phyloP scores from a whole-genome alignment of 2,113 vertebrate species.

The Athene noctua region DNA sequence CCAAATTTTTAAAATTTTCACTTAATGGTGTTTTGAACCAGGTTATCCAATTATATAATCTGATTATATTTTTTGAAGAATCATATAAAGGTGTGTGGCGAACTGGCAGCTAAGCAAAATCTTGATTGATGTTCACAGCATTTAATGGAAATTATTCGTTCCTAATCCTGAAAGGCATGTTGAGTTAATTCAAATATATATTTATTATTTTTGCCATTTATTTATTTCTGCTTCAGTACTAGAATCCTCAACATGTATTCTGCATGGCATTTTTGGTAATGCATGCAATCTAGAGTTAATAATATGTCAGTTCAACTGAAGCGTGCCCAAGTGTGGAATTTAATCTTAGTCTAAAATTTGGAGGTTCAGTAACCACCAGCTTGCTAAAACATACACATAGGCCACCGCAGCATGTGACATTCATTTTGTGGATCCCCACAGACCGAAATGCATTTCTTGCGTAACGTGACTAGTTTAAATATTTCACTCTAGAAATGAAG shows the following conservation, averaged over 20 bases:
- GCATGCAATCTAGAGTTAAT: not conserved
- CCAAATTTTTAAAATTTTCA: not conserved
- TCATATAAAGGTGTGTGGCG: not conserved
- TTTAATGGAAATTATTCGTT: not conserved
- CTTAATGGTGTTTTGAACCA: not conserved
- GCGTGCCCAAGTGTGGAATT: not conserved
- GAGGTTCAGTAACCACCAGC: not conserved
- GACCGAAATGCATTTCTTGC: not conserved
- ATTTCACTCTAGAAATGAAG: not conserved
- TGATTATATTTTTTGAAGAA: not conserved
- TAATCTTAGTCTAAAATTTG: not conserved
- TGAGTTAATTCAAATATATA: not conserved
- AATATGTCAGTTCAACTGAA: not conserved
- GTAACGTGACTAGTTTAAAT: not conserved
- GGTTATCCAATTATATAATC: not conserved
- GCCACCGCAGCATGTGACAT: not conserved
- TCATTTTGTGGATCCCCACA: not conserved
- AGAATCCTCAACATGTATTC: not conserved
- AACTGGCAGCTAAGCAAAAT: not conserved
- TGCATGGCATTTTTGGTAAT: not conserved
- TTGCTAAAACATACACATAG: not conserved
- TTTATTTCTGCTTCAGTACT: not conserved
- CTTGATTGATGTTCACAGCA: not conserved
- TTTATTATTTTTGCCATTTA: not conserved
- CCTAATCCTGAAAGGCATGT: not conserved